Percentiles rank a stretch among this genome's conserved stretches.
These are phyloP conservation scores for Ophiodon elongatus DNA, from an alignment of 2,113 vertebrate genomes.

Conservation along the genomic window DNA sequence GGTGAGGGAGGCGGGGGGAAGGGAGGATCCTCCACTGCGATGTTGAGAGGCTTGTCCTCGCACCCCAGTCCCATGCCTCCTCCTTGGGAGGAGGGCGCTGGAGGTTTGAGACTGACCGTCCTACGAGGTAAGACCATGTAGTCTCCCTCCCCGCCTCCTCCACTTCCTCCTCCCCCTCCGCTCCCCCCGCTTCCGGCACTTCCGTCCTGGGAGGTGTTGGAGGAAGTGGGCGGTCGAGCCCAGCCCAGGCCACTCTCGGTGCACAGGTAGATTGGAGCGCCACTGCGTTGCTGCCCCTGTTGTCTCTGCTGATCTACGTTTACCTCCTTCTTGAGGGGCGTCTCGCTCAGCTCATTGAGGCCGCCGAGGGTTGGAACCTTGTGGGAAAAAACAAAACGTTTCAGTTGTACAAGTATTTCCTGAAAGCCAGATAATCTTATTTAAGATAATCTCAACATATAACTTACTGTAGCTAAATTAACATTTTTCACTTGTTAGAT, in stretches of 20 bases:
- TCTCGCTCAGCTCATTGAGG: conserved; percentile 90
- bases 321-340: conserved; percentile 88
- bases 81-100: conserved; percentile 75
- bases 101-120: conserved; percentile 93
- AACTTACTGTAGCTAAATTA: neutral
- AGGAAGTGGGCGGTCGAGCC: conserved; percentile 83
- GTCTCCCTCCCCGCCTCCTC: conserved; percentile 89
- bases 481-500: neutral
- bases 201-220: conserved; percentile 79
- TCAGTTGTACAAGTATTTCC: neutral
- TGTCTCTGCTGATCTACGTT: conserved; percentile 87
- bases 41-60: conserved; percentile 89
- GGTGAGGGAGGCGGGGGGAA: conserved; percentile 88
- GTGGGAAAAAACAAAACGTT: neutral
- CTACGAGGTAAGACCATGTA: conserved; percentile 97
- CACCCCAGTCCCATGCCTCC: conserved; percentile 82
- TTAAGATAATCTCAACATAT: neutral
- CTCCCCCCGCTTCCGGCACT: conserved; percentile 74
- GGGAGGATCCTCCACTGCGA: conserved; percentile 87
- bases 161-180: conserved; percentile 59
- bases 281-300: conserved; percentile 75
- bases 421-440: neutral
- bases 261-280: conserved; percentile 92
- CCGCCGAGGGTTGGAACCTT: conserved; percentile 91
- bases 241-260: conserved; percentile 93